Base-by-base conservation (phyloP, 2,113 vertebrate genomes). In the Hemicordylus capensis region DNA sequence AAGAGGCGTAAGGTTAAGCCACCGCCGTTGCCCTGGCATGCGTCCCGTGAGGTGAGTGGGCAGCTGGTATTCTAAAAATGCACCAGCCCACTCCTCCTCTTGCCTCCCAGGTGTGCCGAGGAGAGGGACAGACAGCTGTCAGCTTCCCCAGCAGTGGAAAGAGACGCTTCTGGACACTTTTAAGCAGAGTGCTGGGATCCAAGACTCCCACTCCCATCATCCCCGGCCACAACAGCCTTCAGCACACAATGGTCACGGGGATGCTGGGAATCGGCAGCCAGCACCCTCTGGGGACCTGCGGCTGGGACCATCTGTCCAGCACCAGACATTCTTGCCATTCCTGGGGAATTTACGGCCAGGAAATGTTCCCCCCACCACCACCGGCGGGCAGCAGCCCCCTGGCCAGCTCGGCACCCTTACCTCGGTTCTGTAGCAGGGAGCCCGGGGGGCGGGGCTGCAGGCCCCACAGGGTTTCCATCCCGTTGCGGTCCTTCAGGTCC, bases 401-500 rank as follows among this genome's bases (percentile, higher is more conserved):
- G n/a, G n/a, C n/a, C n/a, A 46, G 48, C 44, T 46, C 37, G 19
- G 3, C n/a, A 0, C 11, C 54, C 66, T 89, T 96, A 99, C 98
- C 98, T 97, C 98, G 95, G 92, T 92, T 96, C 92, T 98, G 98
- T 87, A 99, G 95, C 58, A 99, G 93, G 44, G 98, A 98, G 14
- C 97, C 93, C 6, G 98, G 97, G 1, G 98, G 98, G 4, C 97
- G 97, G 73, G 98, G 98, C 94, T 98, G 99, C 76, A 99, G 97
- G 10, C 98, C 97, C 98, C 98, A 99, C 37, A 99, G 91, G 81
- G 98, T 97, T 90, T 99, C 99, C 95, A 99, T 96, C 28, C 97
- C 97, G 87, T 96, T 98, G 76, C 98, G 96, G 92, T 99, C 99
- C 86, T 99, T 99, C 6, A 99, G 95, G 87, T 99, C 98, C 96